These are phyloP conservation scores for Notolepis coatsorum DNA, from an alignment of 2,797 vertebrate genomes.

Conservation along the genomic window DNA sequence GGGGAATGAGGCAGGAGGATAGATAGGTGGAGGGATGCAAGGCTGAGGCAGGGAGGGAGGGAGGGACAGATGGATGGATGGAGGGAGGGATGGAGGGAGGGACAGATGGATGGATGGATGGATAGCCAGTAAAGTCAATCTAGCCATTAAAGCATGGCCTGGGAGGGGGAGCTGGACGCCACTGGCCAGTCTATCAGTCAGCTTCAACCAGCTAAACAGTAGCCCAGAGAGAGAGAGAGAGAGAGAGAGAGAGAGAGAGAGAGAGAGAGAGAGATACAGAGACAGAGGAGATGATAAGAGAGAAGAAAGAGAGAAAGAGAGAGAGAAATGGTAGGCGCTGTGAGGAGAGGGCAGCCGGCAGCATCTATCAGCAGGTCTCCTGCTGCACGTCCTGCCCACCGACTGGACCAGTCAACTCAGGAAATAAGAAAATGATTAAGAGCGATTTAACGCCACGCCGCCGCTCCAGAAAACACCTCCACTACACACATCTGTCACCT, in stretches of 20 bases:
- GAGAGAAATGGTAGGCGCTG: background rate
- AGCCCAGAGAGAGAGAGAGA: background rate
- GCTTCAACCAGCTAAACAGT: conserved; percentile 23
- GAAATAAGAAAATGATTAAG: conserved; percentile 83
- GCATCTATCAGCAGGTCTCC: conserved; percentile 73
- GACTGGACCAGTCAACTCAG: conserved; percentile 63
- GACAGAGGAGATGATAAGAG: too few species aligned
- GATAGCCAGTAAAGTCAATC: background rate
- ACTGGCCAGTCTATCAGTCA: conserved; percentile 28
- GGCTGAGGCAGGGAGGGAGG: background rate
- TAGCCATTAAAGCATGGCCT: conserved; percentile 17
- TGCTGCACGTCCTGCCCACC: conserved; percentile 10
- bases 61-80: background rate
- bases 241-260: background rate
- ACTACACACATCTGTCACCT: conserved; percentile 70
- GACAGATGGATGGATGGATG: background rate
- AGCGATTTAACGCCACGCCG: conserved; percentile 71
- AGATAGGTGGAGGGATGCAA: conserved; percentile 15
- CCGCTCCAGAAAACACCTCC: conserved; percentile 50
- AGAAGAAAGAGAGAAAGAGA: background rate
- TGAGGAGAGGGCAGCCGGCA: too few species aligned
- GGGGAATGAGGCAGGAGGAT: background rate
- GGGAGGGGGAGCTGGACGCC: conserved; percentile 21
- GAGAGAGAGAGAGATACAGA: background rate
- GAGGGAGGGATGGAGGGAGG: background rate